A percentile compares a stretch with the other conserved stretches of the same genome.
These are phyloP conservation scores for Tipula vernalis DNA, from an alignment of 2,888 invertebrate genomes.

Conservation along the genomic window DNA sequence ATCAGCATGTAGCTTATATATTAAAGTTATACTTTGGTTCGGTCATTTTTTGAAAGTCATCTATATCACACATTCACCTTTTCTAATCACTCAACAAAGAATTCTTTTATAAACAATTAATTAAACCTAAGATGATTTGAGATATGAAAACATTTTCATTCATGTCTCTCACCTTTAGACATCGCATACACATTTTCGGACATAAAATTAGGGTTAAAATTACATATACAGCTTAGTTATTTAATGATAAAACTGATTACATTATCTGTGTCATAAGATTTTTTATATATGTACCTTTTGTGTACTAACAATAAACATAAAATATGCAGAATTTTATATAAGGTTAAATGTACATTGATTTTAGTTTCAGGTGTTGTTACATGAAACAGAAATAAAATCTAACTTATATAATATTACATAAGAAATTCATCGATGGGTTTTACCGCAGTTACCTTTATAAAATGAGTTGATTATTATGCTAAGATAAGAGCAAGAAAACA, in stretches of 20 bases:
- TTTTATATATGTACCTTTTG: neutral
- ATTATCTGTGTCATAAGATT: neutral
- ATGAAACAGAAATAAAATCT: neutral
- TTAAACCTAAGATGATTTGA: neutral
- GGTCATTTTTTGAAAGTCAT: neutral
- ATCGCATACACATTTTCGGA: neutral
- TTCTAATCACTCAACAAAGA: neutral
- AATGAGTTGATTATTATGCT: neutral
- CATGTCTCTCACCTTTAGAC: neutral
- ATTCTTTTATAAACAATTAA: neutral
- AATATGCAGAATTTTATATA: neutral
- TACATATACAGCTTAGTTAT: neutral
- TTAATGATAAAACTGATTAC: neutral
- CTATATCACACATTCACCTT: neutral
- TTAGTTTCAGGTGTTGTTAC: neutral
- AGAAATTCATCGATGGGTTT: neutral
- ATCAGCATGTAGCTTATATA: too few species aligned
- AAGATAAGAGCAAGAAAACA: neutral
- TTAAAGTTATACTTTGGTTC: too few species aligned
- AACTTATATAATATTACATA: neutral
- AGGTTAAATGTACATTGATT: neutral
- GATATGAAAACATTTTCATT: neutral
- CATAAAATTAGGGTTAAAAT: neutral
- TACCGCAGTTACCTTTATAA: neutral
- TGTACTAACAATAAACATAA: neutral